Evolutionary conservation across 1,140 invertebrate species (phyloP), one percentile per base, ranked within the genome.

Genomic region (Nymphalis io): DNA sequence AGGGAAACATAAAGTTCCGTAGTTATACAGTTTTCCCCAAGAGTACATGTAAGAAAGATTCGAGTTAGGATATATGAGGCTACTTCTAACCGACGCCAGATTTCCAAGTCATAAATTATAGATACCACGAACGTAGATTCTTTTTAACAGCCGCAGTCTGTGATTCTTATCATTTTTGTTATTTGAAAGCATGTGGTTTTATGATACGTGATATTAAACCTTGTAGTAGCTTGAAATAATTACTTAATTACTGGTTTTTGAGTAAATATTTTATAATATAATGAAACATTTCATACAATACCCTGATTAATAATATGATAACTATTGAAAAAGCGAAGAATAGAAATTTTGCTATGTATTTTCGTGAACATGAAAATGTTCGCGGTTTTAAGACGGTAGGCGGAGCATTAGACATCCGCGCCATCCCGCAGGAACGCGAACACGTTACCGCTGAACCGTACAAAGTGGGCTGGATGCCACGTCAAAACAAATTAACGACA

Each of bases 401-500:
- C 27, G 38, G 11, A 61, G 48, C 60, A 20, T 55, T 61, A 72
- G 64, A 60, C 60, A 40, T 42, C 21, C 60, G 38, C 44, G 27
- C 59, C 63, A 65, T 64, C 57, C 66, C 67, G 48, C 48, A 59
- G 71, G 60, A 73, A 69, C 57, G 61, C 57, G 61, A 61, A 40
- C 67, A 58, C 58, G 71, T 69, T 55, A 64, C 16, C 60, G 27
- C 59, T 60, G 10, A 60, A 39, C 42, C 33, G 57, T 59, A 33
- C 57, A 51, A 66, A 65, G 57, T 42, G 38, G 59, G 65, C 40
- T 59, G 48, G 48, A 33, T 70, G 53, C 55, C n/a, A 72, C 73
- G 82, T 76, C 83, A 82, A 79, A 84, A 84, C 83, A 82, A 81
- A 84, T 88, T 86, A 88, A 81, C 70, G 72, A 75, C 82, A 80